Percentiles rank a stretch among this genome's conserved stretches.
phyloP scores from a whole-genome alignment of 53 echinoderm and acorn worm species.

The Hippasteria phrygiana region DNA sequence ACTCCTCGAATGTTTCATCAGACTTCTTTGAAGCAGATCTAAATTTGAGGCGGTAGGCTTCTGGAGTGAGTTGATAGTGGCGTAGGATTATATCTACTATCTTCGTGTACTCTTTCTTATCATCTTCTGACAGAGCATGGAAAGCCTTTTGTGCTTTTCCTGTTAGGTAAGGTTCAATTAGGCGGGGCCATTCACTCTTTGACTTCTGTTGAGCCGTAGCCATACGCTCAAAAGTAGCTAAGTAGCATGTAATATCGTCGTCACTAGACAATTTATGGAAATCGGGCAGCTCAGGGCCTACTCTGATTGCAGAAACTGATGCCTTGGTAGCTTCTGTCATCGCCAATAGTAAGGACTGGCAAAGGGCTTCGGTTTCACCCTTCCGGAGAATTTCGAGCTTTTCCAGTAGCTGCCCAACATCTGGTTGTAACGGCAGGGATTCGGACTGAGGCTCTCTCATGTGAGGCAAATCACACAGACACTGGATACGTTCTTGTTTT shows the following conservation, averaged over 20 bases:
- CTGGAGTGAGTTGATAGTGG: no score
- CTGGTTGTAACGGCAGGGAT: neutral
- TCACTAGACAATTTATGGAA: conserved; percentile 4
- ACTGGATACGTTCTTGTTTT: conserved; percentile 1
- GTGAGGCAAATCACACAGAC: neutral
- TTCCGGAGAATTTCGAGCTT: neutral
- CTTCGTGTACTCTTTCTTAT: no score
- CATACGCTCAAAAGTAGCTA: no score
- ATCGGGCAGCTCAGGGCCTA: conserved; percentile 28
- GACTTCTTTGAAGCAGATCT: no score
- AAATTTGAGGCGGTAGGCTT: no score
- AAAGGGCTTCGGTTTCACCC: conserved; percentile 16
- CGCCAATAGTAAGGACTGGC: conserved; percentile 4
- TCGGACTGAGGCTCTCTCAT: conserved; percentile 5
- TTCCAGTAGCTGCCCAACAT: conserved; percentile 22
- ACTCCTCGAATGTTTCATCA: no score
- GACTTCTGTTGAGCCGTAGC: neutral
- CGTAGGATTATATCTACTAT: no score
- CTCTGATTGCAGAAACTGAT: conserved; percentile 3
- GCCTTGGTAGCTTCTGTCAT: conserved; percentile 2
- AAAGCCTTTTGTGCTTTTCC: no score
- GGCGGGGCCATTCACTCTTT: no score
- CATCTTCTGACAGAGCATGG: no score
- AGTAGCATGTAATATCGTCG: conserved; percentile 14
- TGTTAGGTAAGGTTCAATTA: no score